Conservation (phyloP, 2,888 invertebrate genomes). For the Caenorhabditis auriculariae region DNA sequence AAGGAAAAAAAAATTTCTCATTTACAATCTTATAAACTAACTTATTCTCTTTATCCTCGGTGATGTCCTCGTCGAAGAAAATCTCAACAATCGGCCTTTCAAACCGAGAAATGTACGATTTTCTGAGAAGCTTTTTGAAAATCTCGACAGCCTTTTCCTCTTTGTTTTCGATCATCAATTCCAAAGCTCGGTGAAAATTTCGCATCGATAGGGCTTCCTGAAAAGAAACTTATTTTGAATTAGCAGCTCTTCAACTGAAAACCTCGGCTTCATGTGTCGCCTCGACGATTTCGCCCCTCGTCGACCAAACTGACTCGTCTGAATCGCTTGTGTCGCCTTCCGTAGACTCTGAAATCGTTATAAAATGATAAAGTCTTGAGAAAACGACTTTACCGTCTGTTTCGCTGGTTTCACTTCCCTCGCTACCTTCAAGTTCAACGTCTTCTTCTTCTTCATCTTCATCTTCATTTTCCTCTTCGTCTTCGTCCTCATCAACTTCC, state of each 20-base stretch:
- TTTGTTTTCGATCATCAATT: constrained; percentile 22
- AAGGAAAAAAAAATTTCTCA: no score
- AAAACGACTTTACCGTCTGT: no score
- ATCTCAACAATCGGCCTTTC: constrained; percentile 18
- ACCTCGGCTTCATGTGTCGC: constrained; percentile 17
- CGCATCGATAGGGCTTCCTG: constrained; percentile 35
- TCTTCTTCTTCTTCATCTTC: constrained; percentile 13
- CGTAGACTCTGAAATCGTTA: no score
- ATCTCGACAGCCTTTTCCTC: constrained; percentile 16
- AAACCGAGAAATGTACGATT: no score
- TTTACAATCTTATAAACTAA: no score
- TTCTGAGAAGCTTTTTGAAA: constrained; percentile 23
- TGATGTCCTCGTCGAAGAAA: constrained; percentile 6
- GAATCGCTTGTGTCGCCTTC: constrained; percentile 19
- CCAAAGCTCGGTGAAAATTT: constrained; percentile 27
- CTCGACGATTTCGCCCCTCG: constrained; percentile 15
- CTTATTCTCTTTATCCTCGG: no score
- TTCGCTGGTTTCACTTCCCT: constrained; percentile 4
- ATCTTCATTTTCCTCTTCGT: constrained; percentile 10
- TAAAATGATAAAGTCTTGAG: no score
- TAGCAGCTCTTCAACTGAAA: neutral
- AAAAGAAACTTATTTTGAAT: neutral
- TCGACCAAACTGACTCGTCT: constrained; percentile 32
- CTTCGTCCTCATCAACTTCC: constrained; percentile 6
- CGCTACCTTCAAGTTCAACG: constrained; percentile 1